Percentiles rank a stretch among this genome's conserved stretches.
phyloP scores from a whole-genome alignment of 1,140 invertebrate genomes.

The Macrotrachela quadricornifera region DNA sequence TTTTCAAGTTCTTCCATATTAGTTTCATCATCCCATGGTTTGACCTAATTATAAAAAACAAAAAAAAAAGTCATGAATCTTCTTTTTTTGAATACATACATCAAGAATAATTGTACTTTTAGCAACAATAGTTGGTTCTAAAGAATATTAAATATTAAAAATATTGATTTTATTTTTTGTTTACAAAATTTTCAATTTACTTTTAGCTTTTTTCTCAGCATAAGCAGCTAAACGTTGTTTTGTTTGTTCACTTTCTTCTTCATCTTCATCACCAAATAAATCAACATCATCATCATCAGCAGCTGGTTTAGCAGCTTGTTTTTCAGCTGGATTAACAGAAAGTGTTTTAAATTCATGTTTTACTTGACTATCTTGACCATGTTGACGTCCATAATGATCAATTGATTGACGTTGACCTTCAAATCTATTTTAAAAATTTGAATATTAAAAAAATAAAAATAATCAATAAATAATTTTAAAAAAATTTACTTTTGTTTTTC shows the following conservation, averaged over 20 bases:
- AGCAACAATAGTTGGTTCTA: conserved; percentile 31
- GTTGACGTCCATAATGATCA: conserved; percentile 14
- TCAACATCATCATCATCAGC: conserved; percentile 7
- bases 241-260: conserved; percentile 7
- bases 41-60: conserved; percentile 39
- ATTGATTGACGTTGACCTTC: conserved; percentile 25
- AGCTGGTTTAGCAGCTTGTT: conserved; percentile 16
- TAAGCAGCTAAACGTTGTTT: conserved; percentile 5
- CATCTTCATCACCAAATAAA: conserved; percentile 7
- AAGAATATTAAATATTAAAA: not conserved
- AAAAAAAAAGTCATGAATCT: no score
- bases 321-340: not conserved
- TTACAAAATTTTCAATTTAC: not conserved
- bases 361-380: not conserved
- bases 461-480: no score
- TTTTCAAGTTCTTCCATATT: conserved; percentile 66
- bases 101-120: conserved; percentile 82
- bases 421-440: no score
- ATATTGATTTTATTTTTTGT: not conserved
- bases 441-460: no score
- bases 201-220: conserved; percentile 6
- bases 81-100: conserved; percentile 16
- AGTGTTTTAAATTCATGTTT: not conserved
- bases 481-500: conserved; percentile 32
- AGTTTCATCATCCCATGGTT: conserved; percentile 92